Base-by-base conservation (phyloP, 1,140 invertebrate genomes). In the Pachypsylla venusta region DNA sequence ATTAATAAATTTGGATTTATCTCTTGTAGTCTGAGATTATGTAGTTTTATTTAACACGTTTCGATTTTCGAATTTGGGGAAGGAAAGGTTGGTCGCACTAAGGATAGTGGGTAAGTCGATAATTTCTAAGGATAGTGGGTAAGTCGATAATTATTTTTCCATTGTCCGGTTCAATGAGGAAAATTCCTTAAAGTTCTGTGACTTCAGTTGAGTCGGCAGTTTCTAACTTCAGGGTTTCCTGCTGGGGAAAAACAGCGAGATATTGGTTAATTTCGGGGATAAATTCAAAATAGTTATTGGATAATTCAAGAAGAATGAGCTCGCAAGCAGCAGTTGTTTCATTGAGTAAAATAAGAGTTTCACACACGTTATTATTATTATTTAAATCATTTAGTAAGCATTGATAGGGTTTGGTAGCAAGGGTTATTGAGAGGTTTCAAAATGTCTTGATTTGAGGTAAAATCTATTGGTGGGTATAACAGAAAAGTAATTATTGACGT, bases 241-340 rank as follows among this genome's bases (percentile, higher is more conserved):
- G 7, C 7, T 48, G 4, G 4, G 54, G 22, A 16, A 55, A 54
- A n/a, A 16, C 30, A 16, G 16, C 54, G 13, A 20, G n/a, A 57
- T 55, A 25, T 16, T 54, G 54, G 24, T 55, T 27, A 5, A 25
- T 24, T 7, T 55, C 54, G 12, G 54, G 54, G 13, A 55, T 55
- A 12, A 27, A 27, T 25, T 55, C 54, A 2, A 55, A 55, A 55
- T 55, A 22, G 25, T 55, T 55, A 5, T 24, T 16, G 5, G 5
- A 3, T 4, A 55, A 5, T 5, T 22, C 54, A 12, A 55, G 25
- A 5, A 5, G 2, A 3, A 25, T n/a, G 54, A 19, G 25, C 24
- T 24, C 22, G 24, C 54, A 55, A 7, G 3, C 2, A 14, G 7
- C n/a, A 7, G 22, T 55, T 19, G 19, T 55, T 22, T 25, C 54